Base-by-base conservation (phyloP, 2,113 vertebrate species). In the Platichthys flesus region DNA sequence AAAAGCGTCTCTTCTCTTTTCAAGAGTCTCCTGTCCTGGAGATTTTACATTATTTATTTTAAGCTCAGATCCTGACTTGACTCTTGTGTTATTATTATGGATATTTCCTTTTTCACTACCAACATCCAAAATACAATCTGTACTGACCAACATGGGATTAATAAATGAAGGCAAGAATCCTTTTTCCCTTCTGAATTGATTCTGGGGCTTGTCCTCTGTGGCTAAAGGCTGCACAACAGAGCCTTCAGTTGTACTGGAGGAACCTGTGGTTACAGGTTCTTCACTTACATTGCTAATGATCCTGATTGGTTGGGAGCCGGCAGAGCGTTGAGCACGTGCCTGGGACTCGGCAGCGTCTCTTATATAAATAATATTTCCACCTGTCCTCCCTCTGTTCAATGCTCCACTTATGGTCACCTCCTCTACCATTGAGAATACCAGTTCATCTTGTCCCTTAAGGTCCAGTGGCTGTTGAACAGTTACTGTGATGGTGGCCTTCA, bases 381-480 rank as follows among this genome's bases (percentile, higher is more conserved):
- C 96, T 10, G 97, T 94, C 16, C 95, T 95, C 9, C 95, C 95
- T 0, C 92, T 93, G 67, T 95, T 94, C 24, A 96, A 85, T 40
- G 94, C 93, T 9, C 96, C 96, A 21, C 95, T 96, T 76, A 98
- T 95, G 80, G 96, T 97, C 80, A 99, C 94, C 75, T 99, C 98
- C 90, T 98, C 97, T 71, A 98, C 97, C 85, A 99, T 94, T 0
- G 97, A 98, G 84, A 98, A 99, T 18, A 99, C 97, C 58, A 99
- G 93, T 90, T 99, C 98, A 0, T 99, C 98, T 35, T 99, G 96
- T 24, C 97, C 97, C 1, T 95, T 98, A 57, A 96, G 89, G 88
- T 99, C 98, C 72, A 99, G 82, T 0, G 98, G 98, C 77, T 98
- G 97, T 80, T 99, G 97, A 57, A 99, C 95, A 0, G 97, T 99